Evolutionary conservation across 2,888 invertebrate species (phyloP), one percentile per base, ranked within the genome.

Genomic region (Deilephila porcellus): DNA sequence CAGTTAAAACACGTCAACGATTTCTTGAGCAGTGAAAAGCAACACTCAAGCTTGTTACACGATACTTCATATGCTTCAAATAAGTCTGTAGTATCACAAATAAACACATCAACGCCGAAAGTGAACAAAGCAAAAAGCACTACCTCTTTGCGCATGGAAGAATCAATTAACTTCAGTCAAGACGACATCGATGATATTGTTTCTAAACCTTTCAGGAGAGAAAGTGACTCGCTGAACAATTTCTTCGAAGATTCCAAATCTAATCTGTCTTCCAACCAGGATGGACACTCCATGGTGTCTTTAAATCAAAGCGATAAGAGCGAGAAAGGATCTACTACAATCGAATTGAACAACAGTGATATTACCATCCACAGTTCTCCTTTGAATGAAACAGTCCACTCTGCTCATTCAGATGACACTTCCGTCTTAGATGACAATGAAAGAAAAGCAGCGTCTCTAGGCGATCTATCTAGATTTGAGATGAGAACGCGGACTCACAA

Each of bases 381-480:
- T 60, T 91, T 95, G 64, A 96, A 96, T 73, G 93, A 94, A 45
- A 93, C 94, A 5, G 83, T 84, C 6, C 88, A 87, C 77, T 93
- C 93, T n/a, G 86, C 81, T 1, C 45, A 45, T 11, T 92, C 93
- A 11, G 94, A 92, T 77, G 93, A 95, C 79, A 88, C 92, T 14
- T 95, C 95, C 0, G 89, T 92, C 73, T 87, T 92, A 74, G 95
- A 95, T 76, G 96, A 96, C 71, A 96, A 96, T 78, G 96, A 96
- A 83, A 92, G 97, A 25, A 97, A 97, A 91, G 97, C 97, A 3
- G 97, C 97, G 0, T 97, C 97, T 59, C 93, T 97, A 1, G 97
- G 97, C 0, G 97, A 98, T 88, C 90, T 98, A 71, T 97, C 97
- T 0, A 96, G 96, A 85, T 96, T 97, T 76, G 93, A 95, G 82